Evolutionary conservation across 2,888 invertebrate genomes (phyloP).

Genomic region (Melinaea marsaeus): DNA sequence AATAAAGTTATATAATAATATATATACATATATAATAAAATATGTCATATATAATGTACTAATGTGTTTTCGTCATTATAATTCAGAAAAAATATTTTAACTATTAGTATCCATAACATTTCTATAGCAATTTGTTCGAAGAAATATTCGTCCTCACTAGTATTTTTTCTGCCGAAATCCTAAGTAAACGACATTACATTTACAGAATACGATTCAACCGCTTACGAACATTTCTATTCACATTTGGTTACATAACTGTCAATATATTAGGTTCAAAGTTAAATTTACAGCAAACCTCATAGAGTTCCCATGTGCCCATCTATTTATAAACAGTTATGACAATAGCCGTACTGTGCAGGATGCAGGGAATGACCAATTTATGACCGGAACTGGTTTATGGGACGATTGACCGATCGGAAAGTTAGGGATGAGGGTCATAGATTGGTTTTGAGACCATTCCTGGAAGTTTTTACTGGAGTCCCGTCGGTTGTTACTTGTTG

Average conservation of each 20-base stretch:
- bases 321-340: slow-evolving; percentile 51
- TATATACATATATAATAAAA: background rate
- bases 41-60: too few species aligned
- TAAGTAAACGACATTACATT: too few species aligned
- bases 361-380: slow-evolving; percentile 63
- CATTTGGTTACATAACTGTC: background rate
- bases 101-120: background rate
- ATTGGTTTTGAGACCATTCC: slow-evolving; percentile 18
- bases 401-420: slow-evolving; percentile 56
- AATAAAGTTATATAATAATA: background rate
- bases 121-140: background rate
- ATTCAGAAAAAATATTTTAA: background rate
- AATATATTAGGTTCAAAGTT: background rate
- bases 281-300: slow-evolving; percentile 6
- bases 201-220: too few species aligned
- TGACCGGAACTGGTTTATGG: slow-evolving; percentile 67
- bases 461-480: slow-evolving; percentile 4
- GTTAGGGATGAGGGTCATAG: slow-evolving; percentile 32
- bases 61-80: too few species aligned
- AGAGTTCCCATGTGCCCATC: slow-evolving; percentile 28
- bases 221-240: too few species aligned
- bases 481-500: too few species aligned
- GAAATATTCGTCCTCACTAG: too few species aligned
- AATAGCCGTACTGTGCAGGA: slow-evolving; percentile 58
- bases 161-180: too few species aligned